Base-by-base conservation (phyloP, 2,888 invertebrate genomes). In the Achlya flavicornis region DNA sequence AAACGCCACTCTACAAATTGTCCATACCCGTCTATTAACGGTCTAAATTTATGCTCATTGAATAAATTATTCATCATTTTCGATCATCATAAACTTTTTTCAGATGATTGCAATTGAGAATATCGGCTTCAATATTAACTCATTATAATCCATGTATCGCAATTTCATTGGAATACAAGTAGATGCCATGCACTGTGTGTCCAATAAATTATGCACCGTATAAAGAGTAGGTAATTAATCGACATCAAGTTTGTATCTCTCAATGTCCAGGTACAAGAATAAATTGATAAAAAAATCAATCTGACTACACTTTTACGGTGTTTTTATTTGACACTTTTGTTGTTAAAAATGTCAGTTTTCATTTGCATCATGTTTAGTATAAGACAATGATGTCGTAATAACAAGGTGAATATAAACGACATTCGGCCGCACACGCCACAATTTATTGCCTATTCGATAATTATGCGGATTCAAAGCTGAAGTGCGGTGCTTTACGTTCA, bases 371-470 rank as follows among this genome's bases (percentile, higher is more conserved):
- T 61, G 63, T 63, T 62, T 41, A 61, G 10, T 65, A 63, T 63
- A 74, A 79, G 79, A 82, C 72, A 77, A 79, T 83, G 74, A 77
- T 78, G 77, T 79, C 76, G 80, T 80, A 74, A 75, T 74, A 77
- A 71, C 72, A 73, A 73, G 63, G 73, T 69, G 71, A 78, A 75
- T 76, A 72, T 70, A 71, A 76, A 77, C 67, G 66, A 69, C 70
- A 74, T 71, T 64, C 73, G 68, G 79, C 78, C 84, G 83, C 84
- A 81, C 84, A 79, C 79, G 72, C 72, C 71, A 79, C 78, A 84
- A 92, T 91, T 92, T 93, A 92, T 91, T 77, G 84, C 87, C 84
- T 85, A 86, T 88, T 84, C 87, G 86, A 92, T 91, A 92, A 92
- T 92, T 92, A 90, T 90, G 85, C 88, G 88, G 89, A 91, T 89